A percentile compares a stretch with the other conserved stretches of the same genome.
phyloP scores from a whole-genome alignment of 1,140 invertebrate genomes.

The Ostrea denselamellosa region DNA sequence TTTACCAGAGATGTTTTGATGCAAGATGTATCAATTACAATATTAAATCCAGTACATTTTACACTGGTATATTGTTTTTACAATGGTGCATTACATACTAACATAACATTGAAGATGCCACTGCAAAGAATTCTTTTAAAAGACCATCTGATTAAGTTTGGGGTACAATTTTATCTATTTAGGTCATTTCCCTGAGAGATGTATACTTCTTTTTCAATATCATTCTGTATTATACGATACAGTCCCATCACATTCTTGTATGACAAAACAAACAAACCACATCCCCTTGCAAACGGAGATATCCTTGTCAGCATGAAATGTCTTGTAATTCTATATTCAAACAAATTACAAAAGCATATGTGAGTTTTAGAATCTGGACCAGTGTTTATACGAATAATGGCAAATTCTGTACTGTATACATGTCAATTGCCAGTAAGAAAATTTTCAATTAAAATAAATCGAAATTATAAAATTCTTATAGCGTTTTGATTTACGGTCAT shows the following conservation, averaged over 20 bases:
- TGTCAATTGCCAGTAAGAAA: no score
- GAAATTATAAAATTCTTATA: no score
- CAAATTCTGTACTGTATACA: no score
- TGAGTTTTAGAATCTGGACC: no score
- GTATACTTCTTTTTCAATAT: conserved; percentile 1
- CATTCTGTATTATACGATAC: neutral
- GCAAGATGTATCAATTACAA: conserved; percentile 19
- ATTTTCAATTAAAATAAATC: no score
- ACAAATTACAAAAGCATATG: neutral
- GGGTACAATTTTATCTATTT: conserved; percentile 16
- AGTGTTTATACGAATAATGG: no score
- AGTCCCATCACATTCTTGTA: neutral
- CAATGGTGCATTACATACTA: neutral
- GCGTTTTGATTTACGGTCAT: no score
- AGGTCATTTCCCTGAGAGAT: neutral
- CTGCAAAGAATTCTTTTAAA: conserved; percentile 24
- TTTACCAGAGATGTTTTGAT: neutral
- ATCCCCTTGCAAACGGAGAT: neutral
- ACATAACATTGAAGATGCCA: neutral
- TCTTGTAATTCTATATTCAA: neutral
- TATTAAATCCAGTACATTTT: neutral
- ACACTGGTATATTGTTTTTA: conserved; percentile 15
- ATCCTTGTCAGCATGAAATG: neutral
- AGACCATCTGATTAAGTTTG: conserved; percentile 3
- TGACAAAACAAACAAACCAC: neutral